A percentile compares a stretch with the other conserved stretches of the same genome.
phyloP scores from a whole-genome alignment of 2,888 invertebrate genomes.

The Lissocephala sabroskyi region DNA sequence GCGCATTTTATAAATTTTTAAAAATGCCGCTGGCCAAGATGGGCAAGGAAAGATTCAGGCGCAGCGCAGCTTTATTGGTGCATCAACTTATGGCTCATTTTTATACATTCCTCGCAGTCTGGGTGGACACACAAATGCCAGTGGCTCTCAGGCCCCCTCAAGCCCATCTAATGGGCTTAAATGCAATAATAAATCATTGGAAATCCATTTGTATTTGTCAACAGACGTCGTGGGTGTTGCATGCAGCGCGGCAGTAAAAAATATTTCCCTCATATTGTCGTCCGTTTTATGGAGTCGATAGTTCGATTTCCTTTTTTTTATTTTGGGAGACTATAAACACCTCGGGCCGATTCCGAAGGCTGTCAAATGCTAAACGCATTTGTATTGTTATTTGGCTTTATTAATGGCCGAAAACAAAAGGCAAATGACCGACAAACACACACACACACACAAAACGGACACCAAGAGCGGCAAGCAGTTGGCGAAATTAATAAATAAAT shows the following conservation, averaged over 20 bases:
- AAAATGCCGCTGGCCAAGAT: slow-evolving; percentile 10
- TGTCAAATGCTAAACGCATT: slow-evolving; percentile 5
- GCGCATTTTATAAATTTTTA: slow-evolving; percentile 64
- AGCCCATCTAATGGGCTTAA: slow-evolving; percentile 58
- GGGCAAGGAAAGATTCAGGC: background rate
- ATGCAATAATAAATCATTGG: slow-evolving; percentile 69
- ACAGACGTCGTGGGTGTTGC: slow-evolving; percentile 41
- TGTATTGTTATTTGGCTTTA: slow-evolving; percentile 22
- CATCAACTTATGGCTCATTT: slow-evolving; percentile 40
- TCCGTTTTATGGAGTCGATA: too few species aligned
- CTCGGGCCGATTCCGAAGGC: too few species aligned
- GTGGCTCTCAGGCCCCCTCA: too few species aligned
- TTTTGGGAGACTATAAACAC: slow-evolving; percentile 41
- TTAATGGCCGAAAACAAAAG: slow-evolving; percentile 31
- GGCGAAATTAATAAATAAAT: slow-evolving; percentile 60
- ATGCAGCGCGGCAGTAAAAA: slow-evolving; percentile 18
- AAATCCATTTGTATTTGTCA: slow-evolving; percentile 70
- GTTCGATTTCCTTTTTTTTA: too few species aligned
- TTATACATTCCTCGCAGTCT: background rate
- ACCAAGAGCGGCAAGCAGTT: slow-evolving; percentile 11
- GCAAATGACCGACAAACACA: background rate
- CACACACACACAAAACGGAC: slow-evolving; percentile 16
- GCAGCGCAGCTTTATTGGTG: background rate
- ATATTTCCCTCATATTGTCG: slow-evolving; percentile 12
- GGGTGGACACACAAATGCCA: background rate